Evolutionary conservation across 1,140 invertebrate genomes (phyloP).

Genomic region (Drosophila bifasciata): DNA sequence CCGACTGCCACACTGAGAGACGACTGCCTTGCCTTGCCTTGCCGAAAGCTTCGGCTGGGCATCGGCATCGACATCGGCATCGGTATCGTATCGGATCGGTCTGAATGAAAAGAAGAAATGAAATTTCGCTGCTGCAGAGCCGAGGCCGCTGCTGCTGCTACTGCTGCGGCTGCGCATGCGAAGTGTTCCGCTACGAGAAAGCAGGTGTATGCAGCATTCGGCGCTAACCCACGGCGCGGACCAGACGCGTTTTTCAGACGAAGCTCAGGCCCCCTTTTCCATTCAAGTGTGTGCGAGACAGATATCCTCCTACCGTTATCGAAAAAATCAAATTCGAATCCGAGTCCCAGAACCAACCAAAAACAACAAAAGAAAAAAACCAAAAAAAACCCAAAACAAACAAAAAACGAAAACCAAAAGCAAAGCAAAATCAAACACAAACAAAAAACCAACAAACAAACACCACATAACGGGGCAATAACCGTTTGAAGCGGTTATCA

Average conservation of each 20-base stretch:
- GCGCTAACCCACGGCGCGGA: conserved; percentile 83
- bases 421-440: conserved; percentile 15
- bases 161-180: conserved; percentile 77
- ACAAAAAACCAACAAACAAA: conserved; percentile 3
- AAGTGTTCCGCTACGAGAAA: conserved; percentile 84
- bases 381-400: conserved; percentile 11
- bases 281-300: conserved; percentile 22
- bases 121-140: conserved; percentile 64
- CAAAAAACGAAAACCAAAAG: conserved; percentile 7
- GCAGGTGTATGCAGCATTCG: conserved; percentile 84
- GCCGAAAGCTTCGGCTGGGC: conserved; percentile 9
- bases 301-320: no score
- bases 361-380: conserved; percentile 11
- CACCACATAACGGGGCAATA: conserved; percentile 9
- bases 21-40: conserved; percentile 10
- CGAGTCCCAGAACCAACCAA: conserved; percentile 4
- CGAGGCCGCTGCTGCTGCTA: conserved; percentile 14
- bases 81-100: neutral
- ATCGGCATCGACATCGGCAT: no score
- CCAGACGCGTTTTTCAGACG: conserved; percentile 75
- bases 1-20: conserved; percentile 56
- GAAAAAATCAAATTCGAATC: conserved; percentile 14
- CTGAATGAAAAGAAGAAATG: conserved; percentile 69
- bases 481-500: conserved; percentile 24
- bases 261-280: conserved; percentile 34